These are phyloP conservation scores for Acleris cristana DNA, from an alignment of 2,888 invertebrate genomes.

Conservation along the genomic window DNA sequence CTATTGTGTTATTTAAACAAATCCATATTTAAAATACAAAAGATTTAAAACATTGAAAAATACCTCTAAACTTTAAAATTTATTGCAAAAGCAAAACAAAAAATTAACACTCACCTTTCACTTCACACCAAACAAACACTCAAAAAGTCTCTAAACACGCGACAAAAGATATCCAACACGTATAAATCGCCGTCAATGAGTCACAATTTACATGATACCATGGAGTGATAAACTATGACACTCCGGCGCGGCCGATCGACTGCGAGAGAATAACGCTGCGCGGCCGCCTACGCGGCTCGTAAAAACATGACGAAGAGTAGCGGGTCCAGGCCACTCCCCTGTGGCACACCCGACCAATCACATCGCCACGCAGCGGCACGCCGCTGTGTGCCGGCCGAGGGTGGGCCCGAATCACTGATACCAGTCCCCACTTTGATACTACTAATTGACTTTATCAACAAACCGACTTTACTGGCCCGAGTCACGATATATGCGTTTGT, in stretches of 20 bases:
- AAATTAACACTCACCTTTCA: constrained; percentile 54
- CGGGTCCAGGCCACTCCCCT: constrained; percentile 75
- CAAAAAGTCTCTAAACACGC: constrained; percentile 70
- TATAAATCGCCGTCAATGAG: constrained; percentile 63
- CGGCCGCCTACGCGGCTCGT: constrained; percentile 72
- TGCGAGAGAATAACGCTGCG: constrained; percentile 76
- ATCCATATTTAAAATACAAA: background rate
- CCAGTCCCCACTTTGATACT: constrained; percentile 80
- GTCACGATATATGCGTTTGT: constrained; percentile 83
- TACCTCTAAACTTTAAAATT: constrained; percentile 13
- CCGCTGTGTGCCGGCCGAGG: constrained; percentile 55
- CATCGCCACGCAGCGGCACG: constrained; percentile 60
- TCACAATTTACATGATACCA: constrained; percentile 74
- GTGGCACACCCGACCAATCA: constrained; percentile 71
- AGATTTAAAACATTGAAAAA: background rate
- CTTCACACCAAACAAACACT: constrained; percentile 57
- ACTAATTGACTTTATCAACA: constrained; percentile 84
- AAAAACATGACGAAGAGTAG: constrained; percentile 66
- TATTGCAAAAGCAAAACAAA: constrained; percentile 28
- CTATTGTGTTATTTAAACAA: no score
- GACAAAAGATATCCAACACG: constrained; percentile 61
- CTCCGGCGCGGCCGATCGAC: constrained; percentile 81
- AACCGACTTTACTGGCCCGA: constrained; percentile 81
- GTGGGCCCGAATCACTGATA: constrained; percentile 79
- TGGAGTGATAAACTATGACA: constrained; percentile 79